Evolutionary conservation across 1,140 invertebrate genomes (phyloP).

Genomic region (Leptopilina clavipes): DNA sequence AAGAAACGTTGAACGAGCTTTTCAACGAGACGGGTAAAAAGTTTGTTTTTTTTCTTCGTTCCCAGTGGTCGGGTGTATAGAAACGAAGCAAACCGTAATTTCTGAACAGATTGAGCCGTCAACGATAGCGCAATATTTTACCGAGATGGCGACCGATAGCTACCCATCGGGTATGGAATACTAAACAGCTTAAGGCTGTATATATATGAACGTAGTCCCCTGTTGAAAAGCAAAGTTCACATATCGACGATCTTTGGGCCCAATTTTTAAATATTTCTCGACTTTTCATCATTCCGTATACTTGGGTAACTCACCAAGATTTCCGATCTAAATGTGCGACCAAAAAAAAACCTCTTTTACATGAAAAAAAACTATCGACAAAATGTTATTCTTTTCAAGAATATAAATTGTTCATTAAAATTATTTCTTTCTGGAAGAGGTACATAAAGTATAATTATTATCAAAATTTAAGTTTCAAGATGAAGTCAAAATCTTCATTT

Average conservation of each 20-base stretch:
- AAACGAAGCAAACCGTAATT: conserved; percentile 56
- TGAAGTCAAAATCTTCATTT: no score
- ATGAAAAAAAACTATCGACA: not conserved
- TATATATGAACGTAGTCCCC: conserved; percentile 28
- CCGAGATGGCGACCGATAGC: conserved; percentile 68
- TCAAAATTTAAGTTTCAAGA: not conserved
- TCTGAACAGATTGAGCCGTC: conserved; percentile 68
- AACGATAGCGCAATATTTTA: conserved; percentile 69
- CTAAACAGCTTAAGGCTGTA: conserved; percentile 61
- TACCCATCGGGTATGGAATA: conserved; percentile 65
- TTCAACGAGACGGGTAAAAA: conserved; percentile 47
- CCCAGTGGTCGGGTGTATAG: conserved; percentile 26
- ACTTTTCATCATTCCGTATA: conserved; percentile 56
- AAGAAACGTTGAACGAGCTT: conserved; percentile 45
- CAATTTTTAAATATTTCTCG: conserved; percentile 26
- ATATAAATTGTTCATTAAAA: conserved; percentile 28
- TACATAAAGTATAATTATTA: not conserved
- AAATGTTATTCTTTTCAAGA: not conserved
- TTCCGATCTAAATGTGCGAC: not conserved
- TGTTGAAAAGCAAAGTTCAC: conserved; percentile 50
- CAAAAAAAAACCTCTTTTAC: no score
- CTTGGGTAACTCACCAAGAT: conserved; percentile 37
- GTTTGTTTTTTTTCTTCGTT: conserved; percentile 45
- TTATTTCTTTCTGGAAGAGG: conserved; percentile 10
- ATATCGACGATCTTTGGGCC: conserved; percentile 50